A percentile compares a stretch with the other conserved stretches of the same genome.
Conservation (phyloP, 2,797 vertebrate genomes). For the Lithobates sylvaticus region DNA sequence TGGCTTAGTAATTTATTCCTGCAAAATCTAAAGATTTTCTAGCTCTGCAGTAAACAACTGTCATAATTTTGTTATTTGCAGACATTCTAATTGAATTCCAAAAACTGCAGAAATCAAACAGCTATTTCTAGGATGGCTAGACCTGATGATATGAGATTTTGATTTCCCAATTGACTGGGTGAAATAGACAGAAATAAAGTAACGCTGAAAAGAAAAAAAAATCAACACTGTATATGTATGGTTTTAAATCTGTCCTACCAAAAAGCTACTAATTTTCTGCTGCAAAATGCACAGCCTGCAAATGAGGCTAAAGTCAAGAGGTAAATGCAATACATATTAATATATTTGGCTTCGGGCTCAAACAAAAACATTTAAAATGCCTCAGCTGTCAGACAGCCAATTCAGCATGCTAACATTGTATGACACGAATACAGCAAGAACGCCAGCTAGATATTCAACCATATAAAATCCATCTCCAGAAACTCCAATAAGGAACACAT, state of each 20-base stretch:
- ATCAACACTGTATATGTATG: slow-evolving; percentile 32
- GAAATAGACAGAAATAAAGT: slow-evolving; percentile 56
- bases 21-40: slow-evolving; percentile 54
- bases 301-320: slow-evolving; percentile 54
- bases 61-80: slow-evolving; percentile 46
- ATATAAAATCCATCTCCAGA: slow-evolving; percentile 13
- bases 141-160: slow-evolving; percentile 64
- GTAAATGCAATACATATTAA: slow-evolving; percentile 60
- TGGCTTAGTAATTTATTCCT: slow-evolving; percentile 17
- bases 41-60: slow-evolving; percentile 52
- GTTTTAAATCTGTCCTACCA: slow-evolving; percentile 61
- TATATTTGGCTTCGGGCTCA: slow-evolving; percentile 59
- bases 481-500: slow-evolving; percentile 14
- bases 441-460: slow-evolving; percentile 32
- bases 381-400: slow-evolving; percentile 46
- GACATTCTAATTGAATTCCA: slow-evolving; percentile 53
- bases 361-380: slow-evolving; percentile 49
- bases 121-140: slow-evolving; percentile 42
- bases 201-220: slow-evolving; percentile 21
- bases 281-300: slow-evolving; percentile 62
- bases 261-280: slow-evolving; percentile 60
- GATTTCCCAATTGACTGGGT: slow-evolving; percentile 63
- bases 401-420: slow-evolving; percentile 49
- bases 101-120: slow-evolving; percentile 60
- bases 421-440: slow-evolving; percentile 55